phyloP scores from a whole-genome alignment of 1,140 invertebrate species.

The Brachionus manjavacas region DNA sequence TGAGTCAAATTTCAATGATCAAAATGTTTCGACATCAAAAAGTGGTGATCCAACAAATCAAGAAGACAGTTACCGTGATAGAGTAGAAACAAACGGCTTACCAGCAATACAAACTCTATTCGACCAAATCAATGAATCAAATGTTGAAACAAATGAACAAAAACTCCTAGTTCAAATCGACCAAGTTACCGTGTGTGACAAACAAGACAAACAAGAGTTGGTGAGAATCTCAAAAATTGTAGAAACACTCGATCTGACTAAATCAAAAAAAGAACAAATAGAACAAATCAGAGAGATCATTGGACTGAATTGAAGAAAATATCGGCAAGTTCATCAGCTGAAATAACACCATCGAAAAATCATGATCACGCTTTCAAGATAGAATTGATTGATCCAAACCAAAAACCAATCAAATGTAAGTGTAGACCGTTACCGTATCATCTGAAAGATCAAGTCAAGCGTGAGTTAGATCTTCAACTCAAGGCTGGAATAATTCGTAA shows the following conservation, averaged over 20 bases:
- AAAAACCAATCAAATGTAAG: too few species aligned
- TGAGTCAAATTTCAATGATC: neutral
- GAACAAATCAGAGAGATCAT: neutral
- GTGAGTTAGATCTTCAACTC: neutral
- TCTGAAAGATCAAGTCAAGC: neutral
- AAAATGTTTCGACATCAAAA: neutral
- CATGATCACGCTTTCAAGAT: neutral
- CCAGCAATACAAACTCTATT: neutral
- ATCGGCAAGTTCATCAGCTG: neutral
- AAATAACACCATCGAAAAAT: neutral
- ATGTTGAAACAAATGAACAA: neutral
- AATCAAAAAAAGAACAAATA: neutral
- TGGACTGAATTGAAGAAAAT: too few species aligned
- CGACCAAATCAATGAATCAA: neutral
- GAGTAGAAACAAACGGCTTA: neutral
- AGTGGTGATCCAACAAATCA: neutral
- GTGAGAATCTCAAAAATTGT: neutral
- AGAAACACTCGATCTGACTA: neutral
- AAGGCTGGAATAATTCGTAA: constrained; percentile 38
- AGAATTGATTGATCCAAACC: neutral
- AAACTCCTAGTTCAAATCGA: neutral
- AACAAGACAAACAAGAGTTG: neutral
- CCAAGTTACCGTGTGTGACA: neutral
- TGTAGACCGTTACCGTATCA: too few species aligned
- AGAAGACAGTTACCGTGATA: neutral